Evolutionary conservation across 2,888 invertebrate genomes (phyloP), one percentile per base, ranked within the genome.

Genomic region (Melinaea menophilus): DNA sequence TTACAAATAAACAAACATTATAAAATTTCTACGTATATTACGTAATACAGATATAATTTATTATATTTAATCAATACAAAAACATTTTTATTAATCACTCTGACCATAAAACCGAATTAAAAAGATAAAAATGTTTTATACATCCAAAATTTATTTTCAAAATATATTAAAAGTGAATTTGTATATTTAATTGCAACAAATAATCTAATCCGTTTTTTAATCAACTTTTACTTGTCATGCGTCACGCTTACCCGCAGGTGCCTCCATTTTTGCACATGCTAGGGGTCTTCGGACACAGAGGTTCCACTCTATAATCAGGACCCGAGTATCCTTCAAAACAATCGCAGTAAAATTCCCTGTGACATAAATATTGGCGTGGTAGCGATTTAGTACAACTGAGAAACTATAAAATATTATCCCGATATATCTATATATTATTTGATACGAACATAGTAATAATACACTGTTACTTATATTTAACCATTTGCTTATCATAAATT

Each of bases 291-390:
- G 94, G 93, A 83, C 97, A 97, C 63, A 95, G 92, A 0, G 95
- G 95, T 12, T 97, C 97, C 72, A 93, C 93, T 55, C 96, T 95
- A 81, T 97, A 97, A 79, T 94, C 94, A 4, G 88, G 83, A 5
- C 97, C 97, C 60, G 93, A 94, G 86, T 95, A 97, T 54, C 95
- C 95, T 61, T 94, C 91, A 84, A 96, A 96, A 84, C 97, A 97
- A 63, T 93, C 92, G 83, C 97, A 97, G 79, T 91, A 93, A 84
- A 95, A 97, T 64, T 93, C 92, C 76, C 96, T 96, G 91, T 54
- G 55, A 60, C 4, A 31, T 67, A 60, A 59, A n/a, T 31, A 31
- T 51, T 59, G 13, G n/a, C 5, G 35, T 51, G 51, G 47, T 37
- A 55, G 11, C 48, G 22, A 31, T 34, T 46, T 31, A 51, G 11